These are phyloP conservation scores for Lordiphosa collinella DNA, from an alignment of 1,140 invertebrate species.

Conservation along the genomic window DNA sequence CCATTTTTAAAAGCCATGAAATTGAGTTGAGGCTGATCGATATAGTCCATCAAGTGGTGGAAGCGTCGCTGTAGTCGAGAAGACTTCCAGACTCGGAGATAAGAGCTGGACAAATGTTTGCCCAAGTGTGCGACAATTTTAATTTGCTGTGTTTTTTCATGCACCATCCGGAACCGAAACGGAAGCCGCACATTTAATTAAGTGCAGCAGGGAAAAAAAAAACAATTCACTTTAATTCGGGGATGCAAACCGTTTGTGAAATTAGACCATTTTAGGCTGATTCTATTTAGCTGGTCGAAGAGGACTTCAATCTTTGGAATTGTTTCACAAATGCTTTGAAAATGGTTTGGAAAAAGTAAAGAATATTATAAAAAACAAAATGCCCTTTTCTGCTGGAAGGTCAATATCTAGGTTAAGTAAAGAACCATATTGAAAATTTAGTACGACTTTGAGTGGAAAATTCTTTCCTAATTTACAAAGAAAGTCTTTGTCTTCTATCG, in stretches of 20 bases:
- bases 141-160: constrained; percentile 48
- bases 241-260: too few species aligned
- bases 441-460: too few species aligned
- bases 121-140: constrained; percentile 63
- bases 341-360: too few species aligned
- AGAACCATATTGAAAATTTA: too few species aligned
- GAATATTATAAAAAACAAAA: too few species aligned
- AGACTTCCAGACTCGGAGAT: constrained; percentile 41
- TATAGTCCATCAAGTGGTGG: constrained; percentile 53
- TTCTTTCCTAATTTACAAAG: too few species aligned
- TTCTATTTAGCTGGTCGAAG: not conserved
- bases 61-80: constrained; percentile 38
- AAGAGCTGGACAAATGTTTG: constrained; percentile 70
- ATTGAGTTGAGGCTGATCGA: constrained; percentile 36
- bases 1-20: constrained; percentile 50
- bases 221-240: constrained; percentile 39
- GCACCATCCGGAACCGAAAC: not conserved
- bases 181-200: constrained; percentile 58
- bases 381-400: too few species aligned
- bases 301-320: too few species aligned
- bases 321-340: too few species aligned
- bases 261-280: not conserved
- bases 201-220: constrained; percentile 19
- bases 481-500: too few species aligned
- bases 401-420: too few species aligned